These are phyloP conservation scores for Vombatus ursinus DNA, from an alignment of 2,113 vertebrate genomes.

Conservation along the genomic window DNA sequence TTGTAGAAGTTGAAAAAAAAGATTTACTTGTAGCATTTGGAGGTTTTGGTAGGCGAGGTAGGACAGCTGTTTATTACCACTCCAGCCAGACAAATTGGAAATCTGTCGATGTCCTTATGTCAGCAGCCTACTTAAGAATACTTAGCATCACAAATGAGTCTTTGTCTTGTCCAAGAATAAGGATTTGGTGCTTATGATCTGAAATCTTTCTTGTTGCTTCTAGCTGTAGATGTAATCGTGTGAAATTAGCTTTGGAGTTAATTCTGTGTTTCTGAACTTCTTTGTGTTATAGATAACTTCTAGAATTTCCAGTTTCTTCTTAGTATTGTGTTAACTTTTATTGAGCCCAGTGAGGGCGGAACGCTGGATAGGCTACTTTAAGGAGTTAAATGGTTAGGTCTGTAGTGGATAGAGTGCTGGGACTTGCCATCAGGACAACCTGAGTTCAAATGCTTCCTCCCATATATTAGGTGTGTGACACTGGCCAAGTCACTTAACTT, in stretches of 20 bases:
- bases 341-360: background rate
- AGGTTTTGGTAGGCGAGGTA: background rate
- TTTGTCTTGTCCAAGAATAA: too few species aligned
- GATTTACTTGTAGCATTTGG: background rate
- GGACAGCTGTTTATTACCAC: background rate
- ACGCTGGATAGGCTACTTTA: background rate
- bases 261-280: background rate
- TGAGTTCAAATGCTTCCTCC: background rate
- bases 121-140: background rate
- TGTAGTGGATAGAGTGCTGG: background rate
- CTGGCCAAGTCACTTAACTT: background rate
- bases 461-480: background rate
- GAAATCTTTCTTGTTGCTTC: background rate
- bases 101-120: background rate
- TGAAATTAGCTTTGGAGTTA: background rate
- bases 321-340: background rate
- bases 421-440: background rate
- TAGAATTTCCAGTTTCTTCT: background rate
- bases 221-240: background rate
- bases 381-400: background rate
- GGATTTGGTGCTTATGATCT: background rate
- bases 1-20: background rate
- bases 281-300: background rate
- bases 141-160: background rate
- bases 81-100: background rate